Conservation (phyloP, 2,797 vertebrate genomes). For the Manis crassicaudata region DNA sequence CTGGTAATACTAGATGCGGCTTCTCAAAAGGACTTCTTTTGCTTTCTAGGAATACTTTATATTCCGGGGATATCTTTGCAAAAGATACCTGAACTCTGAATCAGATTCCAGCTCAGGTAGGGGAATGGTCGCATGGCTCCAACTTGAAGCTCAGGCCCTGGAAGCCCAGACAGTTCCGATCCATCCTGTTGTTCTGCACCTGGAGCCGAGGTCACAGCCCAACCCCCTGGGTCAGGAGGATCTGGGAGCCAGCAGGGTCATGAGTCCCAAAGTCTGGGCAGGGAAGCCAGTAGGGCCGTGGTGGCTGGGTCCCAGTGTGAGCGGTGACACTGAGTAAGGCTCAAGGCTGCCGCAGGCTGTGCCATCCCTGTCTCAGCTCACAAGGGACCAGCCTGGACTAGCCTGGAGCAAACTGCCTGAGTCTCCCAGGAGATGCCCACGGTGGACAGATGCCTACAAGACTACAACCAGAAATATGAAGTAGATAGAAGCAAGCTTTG, state of each 20-base stretch:
- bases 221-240: neutral
- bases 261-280: neutral
- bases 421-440: neutral
- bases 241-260: neutral
- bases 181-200: neutral
- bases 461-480: neutral
- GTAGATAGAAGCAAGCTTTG: neutral
- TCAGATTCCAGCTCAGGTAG: neutral
- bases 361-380: neutral
- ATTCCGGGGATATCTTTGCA: neutral
- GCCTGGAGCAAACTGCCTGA: neutral
- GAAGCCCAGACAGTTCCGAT: neutral
- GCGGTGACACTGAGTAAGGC: neutral
- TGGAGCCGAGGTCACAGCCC: neutral
- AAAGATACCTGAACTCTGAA: neutral
- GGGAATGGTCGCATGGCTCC: neutral
- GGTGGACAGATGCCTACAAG: neutral
- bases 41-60: neutral
- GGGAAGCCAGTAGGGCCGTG: neutral
- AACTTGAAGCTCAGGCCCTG: neutral
- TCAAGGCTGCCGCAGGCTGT: rapidly evolving
- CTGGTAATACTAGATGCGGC: neutral
- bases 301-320: neutral
- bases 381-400: rapidly evolving
- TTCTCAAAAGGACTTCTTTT: neutral